A percentile compares a stretch with the other conserved stretches of the same genome.
Evolutionary conservation across 2,797 vertebrate species (phyloP).

Genomic region (Fistularia tabacaria): DNA sequence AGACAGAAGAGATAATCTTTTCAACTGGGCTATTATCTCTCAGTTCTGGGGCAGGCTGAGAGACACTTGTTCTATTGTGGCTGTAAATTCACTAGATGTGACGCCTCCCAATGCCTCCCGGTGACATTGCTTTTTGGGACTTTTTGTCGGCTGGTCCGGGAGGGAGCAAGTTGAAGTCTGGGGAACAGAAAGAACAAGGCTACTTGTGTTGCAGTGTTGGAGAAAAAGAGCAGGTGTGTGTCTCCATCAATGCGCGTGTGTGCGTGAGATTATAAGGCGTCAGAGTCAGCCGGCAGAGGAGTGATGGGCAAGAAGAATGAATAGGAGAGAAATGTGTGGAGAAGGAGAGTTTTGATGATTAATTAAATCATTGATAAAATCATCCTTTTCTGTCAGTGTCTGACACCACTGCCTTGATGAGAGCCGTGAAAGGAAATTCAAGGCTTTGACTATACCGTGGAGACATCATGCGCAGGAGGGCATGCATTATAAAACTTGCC

Average conservation of each 20-base stretch:
- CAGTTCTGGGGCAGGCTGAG: conserved; percentile 36
- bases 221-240: conserved; percentile 48
- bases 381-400: conserved; percentile 32
- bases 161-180: conserved; percentile 61
- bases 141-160: conserved; percentile 47
- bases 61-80: conserved; percentile 66
- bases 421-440: conserved; percentile 45
- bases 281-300: conserved; percentile 16
- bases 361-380: conserved; percentile 70
- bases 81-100: conserved; percentile 42
- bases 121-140: conserved; percentile 57
- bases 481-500: conserved; percentile 58
- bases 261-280: conserved; percentile 25
- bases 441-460: conserved; percentile 47
- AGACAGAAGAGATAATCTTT: conserved; percentile 57
- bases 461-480: conserved; percentile 48
- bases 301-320: conserved; percentile 32
- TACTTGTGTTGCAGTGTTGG: conserved; percentile 63
- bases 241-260: conserved; percentile 11
- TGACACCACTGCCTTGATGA: conserved; percentile 56
- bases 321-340: conserved; percentile 21
- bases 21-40: conserved; percentile 63
- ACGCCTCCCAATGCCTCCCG: conserved; percentile 35
- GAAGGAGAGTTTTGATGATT: conserved; percentile 60
- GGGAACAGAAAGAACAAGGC: conserved; percentile 55